These are phyloP conservation scores for Microctenopoma stevenorrisi DNA, from an alignment of 2,797 vertebrate genomes.

Conservation along the genomic window DNA sequence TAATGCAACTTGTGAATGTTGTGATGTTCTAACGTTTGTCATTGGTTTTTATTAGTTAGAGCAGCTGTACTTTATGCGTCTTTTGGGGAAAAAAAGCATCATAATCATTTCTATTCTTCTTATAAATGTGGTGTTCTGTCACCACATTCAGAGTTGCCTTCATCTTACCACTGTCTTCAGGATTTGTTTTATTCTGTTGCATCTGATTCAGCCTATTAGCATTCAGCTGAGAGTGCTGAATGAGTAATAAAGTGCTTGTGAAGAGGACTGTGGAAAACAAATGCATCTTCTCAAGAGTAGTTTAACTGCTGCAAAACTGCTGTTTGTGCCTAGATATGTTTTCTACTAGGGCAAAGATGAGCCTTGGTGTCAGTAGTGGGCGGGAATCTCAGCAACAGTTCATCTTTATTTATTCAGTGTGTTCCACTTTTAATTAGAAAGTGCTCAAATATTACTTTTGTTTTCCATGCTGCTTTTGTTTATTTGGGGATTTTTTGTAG, in stretches of 20 bases:
- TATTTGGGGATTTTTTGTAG: background rate
- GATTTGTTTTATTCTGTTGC: slow-evolving; percentile 44
- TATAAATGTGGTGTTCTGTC: slow-evolving; percentile 6
- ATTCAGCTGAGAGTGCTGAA: slow-evolving; percentile 40
- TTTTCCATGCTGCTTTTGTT: background rate
- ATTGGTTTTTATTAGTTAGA: background rate
- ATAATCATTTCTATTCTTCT: slow-evolving; percentile 6
- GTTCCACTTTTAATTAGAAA: slow-evolving; percentile 2
- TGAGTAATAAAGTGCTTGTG: slow-evolving; percentile 47
- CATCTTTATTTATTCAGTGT: background rate
- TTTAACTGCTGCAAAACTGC: slow-evolving; percentile 30
- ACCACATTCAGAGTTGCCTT: background rate
- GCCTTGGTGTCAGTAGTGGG: slow-evolving; percentile 15
- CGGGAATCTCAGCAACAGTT: background rate
- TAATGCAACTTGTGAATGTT: too few species aligned
- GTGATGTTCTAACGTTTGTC: background rate
- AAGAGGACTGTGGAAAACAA: slow-evolving; percentile 27
- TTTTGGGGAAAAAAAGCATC: background rate
- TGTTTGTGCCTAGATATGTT: slow-evolving; percentile 1
- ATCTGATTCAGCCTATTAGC: slow-evolving; percentile 36
- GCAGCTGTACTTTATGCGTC: background rate
- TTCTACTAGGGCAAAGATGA: background rate
- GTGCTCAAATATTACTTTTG: background rate
- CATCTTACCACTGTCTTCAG: slow-evolving; percentile 17
- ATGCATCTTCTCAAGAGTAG: slow-evolving; percentile 32